These are phyloP conservation scores for Pelagia noctiluca DNA, from an alignment of 30 jellyfish, hydroid and myxozoan species.

Conservation along the genomic window DNA sequence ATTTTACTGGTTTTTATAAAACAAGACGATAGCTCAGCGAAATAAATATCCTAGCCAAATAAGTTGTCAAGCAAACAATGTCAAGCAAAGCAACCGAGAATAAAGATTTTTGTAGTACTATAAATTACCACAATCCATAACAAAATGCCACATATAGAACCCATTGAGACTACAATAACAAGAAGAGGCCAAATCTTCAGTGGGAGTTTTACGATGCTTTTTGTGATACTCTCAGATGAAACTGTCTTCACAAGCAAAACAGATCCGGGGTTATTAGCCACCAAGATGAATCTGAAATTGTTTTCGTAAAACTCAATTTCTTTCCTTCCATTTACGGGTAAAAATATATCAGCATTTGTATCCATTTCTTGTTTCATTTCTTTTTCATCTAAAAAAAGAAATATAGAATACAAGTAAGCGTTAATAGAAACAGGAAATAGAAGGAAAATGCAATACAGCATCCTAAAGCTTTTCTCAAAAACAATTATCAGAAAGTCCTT, in stretches of 20 bases:
- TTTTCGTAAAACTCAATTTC: slow-evolving; percentile 43
- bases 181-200: slow-evolving; percentile 79
- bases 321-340: slow-evolving; percentile 62
- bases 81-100: too few species aligned
- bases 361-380: slow-evolving; percentile 41
- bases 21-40: too few species aligned
- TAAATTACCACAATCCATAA: slow-evolving; percentile 82
- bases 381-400: slow-evolving; percentile 43
- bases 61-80: too few species aligned
- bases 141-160: slow-evolving; percentile 57
- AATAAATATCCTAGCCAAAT: too few species aligned
- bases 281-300: slow-evolving; percentile 43
- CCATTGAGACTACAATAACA: slow-evolving; percentile 50
- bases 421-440: too few species aligned
- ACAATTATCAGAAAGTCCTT: too few species aligned
- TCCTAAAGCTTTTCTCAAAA: too few species aligned
- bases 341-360: slow-evolving; percentile 61
- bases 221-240: slow-evolving; percentile 25
- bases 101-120: too few species aligned
- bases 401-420: too few species aligned
- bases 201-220: slow-evolving; percentile 30
- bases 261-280: slow-evolving; percentile 67
- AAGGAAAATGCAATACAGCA: too few species aligned
- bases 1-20: too few species aligned
- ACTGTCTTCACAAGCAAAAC: slow-evolving; percentile 62